Base-by-base conservation (phyloP, 2,797 vertebrate species). In the Lates japonicus region DNA sequence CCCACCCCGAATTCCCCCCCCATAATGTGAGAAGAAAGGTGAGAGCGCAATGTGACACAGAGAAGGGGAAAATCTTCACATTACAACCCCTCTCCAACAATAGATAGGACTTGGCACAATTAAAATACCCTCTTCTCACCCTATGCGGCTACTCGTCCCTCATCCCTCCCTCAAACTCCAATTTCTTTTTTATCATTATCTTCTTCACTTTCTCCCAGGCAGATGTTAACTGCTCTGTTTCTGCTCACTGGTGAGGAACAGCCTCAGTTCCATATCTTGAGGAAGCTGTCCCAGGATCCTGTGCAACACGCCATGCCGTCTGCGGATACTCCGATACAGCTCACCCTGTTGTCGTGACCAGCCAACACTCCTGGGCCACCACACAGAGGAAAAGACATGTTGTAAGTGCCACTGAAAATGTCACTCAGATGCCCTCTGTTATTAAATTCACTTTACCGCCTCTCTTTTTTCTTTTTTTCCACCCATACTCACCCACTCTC, bases 231-330 rank as follows among this genome's bases (percentile, higher is more conserved):
- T 65, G 68, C 80, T 77, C 59, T 86, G 37, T 62, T 46, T 78
- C 71, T 70, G 62, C 74, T 80, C 52, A 31, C 70, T 60, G 52
- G 59, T 25, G 44, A 74, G 69, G 76, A 78, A 70, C 52, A 9
- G 54, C 70, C 73, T 92, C 95, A 99, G 93, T 99, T 99, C 98
- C 98, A 99, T 77, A 99, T 94, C 94, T 99, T 99, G 89, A 99
- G 97, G 95, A 99, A 99, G 93, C 97, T 99, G 93, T 99, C 98
- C 98, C 98, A 99, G 91, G 98, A 99, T 73, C 98, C 98, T 0
- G 98, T 99, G 88, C 97, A 97, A 82, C 96, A 97, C 0, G 98
- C 98, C 98, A 98, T 99, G 22, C 98, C 98, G 0, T 99, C 97
- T 0, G 96, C 70, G 0, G 97, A 96, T 76, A 99, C 97, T 0